Percentiles rank a stretch among this genome's conserved stretches.
phyloP scores from a whole-genome alignment of 2,888 invertebrate species.

The Drosophila pegasa region DNA sequence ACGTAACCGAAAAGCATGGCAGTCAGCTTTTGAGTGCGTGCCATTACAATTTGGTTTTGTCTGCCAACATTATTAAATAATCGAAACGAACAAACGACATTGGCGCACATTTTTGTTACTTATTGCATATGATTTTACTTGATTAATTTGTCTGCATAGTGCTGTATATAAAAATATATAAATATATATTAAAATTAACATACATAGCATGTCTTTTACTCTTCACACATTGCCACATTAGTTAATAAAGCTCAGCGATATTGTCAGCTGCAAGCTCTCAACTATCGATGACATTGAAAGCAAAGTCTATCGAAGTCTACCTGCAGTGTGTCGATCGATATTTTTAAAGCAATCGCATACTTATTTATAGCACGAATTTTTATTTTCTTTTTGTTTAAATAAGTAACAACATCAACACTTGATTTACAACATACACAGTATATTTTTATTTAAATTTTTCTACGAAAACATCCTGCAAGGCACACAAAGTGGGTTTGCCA shows the following conservation, averaged over 20 bases:
- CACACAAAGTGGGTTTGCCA: conserved; percentile 31
- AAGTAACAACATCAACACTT: conserved; percentile 44
- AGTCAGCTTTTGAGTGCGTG: neutral
- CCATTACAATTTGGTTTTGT: neutral
- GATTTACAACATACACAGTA: conserved; percentile 13
- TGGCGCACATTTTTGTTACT: neutral
- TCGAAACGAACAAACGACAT: neutral
- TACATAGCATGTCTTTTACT: too few species aligned
- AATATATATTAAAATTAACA: too few species aligned
- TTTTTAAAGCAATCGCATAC: conserved; percentile 37
- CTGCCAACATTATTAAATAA: neutral
- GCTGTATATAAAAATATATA: neutral
- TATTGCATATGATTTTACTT: neutral
- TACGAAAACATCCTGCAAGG: conserved; percentile 26
- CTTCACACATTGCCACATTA: neutral
- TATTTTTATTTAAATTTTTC: neutral
- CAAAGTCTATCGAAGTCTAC: conserved; percentile 16
- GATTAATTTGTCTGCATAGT: neutral
- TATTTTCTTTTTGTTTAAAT: conserved; percentile 58
- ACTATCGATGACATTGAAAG: conserved; percentile 23
- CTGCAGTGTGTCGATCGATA: conserved; percentile 35
- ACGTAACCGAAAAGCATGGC: neutral
- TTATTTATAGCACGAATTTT: conserved; percentile 58
- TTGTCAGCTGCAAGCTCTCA: neutral
- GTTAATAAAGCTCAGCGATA: neutral